A percentile compares a stretch with the other conserved stretches of the same genome.
These are phyloP conservation scores for Himalopsyche phryganea DNA, from an alignment of 1,140 invertebrate species.

Conservation along the genomic window DNA sequence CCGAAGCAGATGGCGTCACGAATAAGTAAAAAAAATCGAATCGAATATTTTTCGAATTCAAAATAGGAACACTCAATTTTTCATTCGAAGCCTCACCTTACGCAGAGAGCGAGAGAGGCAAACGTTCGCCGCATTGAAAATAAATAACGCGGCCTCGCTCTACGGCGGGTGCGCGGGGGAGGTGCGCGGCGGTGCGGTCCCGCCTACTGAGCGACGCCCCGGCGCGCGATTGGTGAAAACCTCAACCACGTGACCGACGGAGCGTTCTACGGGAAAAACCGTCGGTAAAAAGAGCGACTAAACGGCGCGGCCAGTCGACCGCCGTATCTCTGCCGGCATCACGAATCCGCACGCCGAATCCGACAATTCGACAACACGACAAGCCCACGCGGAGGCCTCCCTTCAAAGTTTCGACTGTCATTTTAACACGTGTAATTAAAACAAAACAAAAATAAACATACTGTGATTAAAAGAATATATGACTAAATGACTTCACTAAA, in stretches of 20 bases:
- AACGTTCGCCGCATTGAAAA: no score
- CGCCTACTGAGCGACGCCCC: conserved; percentile 6
- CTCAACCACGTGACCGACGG: conserved; percentile 10
- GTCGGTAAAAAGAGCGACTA: background rate
- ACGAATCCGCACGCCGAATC: conserved; percentile 1
- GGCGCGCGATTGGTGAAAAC: conserved; percentile 4
- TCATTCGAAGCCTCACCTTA: no score
- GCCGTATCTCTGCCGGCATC: conserved; percentile 14
- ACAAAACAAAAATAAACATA: no score
- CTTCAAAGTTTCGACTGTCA: no score
- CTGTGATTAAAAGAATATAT: no score
- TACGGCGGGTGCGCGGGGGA: background rate
- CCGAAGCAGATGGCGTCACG: background rate
- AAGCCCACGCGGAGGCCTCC: no score
- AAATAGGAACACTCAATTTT: no score
- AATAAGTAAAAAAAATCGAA: background rate
- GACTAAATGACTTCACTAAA: no score
- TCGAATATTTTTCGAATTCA: background rate
- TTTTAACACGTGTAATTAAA: no score
- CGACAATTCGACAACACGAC: background rate
- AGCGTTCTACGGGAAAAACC: conserved; percentile 1
- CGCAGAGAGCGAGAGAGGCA: no score
- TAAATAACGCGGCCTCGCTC: background rate
- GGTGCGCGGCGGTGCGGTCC: conserved; percentile 2
- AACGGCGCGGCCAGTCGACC: conserved; percentile 12